phyloP scores from a whole-genome alignment of 2,113 vertebrate species.

The Python bivittatus region DNA sequence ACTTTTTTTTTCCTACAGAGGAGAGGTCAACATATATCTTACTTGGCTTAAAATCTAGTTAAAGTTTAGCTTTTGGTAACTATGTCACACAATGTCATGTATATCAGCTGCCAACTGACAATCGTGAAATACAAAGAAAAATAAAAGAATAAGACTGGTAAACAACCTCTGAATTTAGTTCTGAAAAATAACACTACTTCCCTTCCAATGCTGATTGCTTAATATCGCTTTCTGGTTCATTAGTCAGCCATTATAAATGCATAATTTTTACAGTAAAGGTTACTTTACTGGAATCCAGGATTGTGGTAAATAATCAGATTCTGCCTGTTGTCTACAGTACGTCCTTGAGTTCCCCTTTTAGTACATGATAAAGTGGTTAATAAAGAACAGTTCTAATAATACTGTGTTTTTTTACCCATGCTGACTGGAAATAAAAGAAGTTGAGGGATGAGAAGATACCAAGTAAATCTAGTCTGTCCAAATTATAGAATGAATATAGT shows the following conservation, averaged over 20 bases:
- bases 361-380: neutral
- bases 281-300: neutral
- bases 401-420: neutral
- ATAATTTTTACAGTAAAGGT: neutral
- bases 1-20: neutral
- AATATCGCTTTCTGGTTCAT: neutral
- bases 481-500: too few relatives aligned
- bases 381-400: neutral
- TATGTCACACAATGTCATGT: neutral
- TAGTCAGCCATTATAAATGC: neutral
- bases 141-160: neutral
- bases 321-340: neutral
- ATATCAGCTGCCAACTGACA: neutral
- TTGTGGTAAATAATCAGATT: neutral
- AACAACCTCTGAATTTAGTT: neutral
- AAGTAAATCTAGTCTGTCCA: too few relatives aligned
- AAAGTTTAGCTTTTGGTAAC: neutral
- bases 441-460: neutral
- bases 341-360: neutral
- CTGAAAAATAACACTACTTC: neutral
- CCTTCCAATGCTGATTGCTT: neutral
- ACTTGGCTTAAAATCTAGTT: neutral
- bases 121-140: neutral
- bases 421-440: neutral
- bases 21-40: neutral